Evolutionary conservation across 2,797 vertebrate species (phyloP), one percentile per base, ranked within the genome.

Genomic region (Cynodonichthys magdalenae): DNA sequence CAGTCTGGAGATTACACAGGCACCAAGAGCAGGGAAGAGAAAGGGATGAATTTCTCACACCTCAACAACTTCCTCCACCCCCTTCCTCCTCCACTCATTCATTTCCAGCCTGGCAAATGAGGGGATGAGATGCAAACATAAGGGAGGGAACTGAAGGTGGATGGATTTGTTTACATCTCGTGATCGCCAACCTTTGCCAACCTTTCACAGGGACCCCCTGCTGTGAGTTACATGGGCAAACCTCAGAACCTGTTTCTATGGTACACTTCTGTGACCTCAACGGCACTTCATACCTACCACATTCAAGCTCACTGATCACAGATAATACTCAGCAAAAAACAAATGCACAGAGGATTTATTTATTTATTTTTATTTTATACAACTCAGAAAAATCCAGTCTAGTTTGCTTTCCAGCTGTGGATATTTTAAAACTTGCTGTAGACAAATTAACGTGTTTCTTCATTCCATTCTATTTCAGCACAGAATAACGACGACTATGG

Each of bases 1-100:
- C 87, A 87, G 82, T 83, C 72, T 79, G 76, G 83, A 89, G 90
- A 92, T 90, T 87, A 88, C 80, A 82, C 72, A 81, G 78, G 76
- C 80, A 86, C 75, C 67, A 49, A 84, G 80, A 84, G 80, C 77
- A 74, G 76, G 82, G 71, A 82, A 76, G 74, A 63, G 73, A 77
- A 75, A 66, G 73, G 67, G 67, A 55, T 52, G 67, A 53, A 70
- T 75, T 77, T 77, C 61, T 42, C n/a, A 49, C 39, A 53, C 39
- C 62, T 54, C 55, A 41, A 36, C 44, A 46, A 46, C 59, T 24
- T 3, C 28, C 36, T 46, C 14, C 52, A 17, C 34, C 66, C 41
- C 15, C 6, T n/a, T 20, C 42, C 9, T 53, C 27, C 68, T 53
- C 60, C 36, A 34, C 67, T 34, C 69, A 15, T 70, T 81, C 69